Base-by-base conservation (phyloP, 1,140 invertebrate species). In the Oreohelix idahoensis region DNA sequence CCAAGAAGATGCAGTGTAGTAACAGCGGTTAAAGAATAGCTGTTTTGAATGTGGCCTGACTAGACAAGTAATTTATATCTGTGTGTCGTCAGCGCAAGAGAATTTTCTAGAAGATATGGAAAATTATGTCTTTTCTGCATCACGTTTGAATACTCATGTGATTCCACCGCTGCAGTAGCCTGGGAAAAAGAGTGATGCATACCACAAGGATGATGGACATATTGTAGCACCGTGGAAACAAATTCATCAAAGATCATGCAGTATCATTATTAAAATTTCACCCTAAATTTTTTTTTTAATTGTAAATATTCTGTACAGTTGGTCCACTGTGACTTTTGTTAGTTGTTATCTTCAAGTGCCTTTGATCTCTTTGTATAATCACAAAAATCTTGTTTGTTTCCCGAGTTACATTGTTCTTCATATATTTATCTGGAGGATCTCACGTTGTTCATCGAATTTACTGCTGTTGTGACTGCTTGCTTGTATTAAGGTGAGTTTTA, bases 281-380 rank as follows among this genome's bases (percentile, higher is more conserved):
- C 2, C 17, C 26, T 11, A 4, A 23, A 23, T 58, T 58, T 23
- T 66, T 66, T 29, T 66, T 32, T 29, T 8, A 35, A 32, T 29
- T 66, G 63, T 66, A 66, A 66, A 66, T 66, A 66, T 29, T 66
- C 63, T 66, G 63, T 66, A 66, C 63, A 66, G 63, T 32, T 32
- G 20, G 63, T 66, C 63, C 63, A 66, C 29, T 13, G 63, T 66
- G 63, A 66, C 63, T 66, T 66, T 66, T 66, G n/a, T 66, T 32
- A 66, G 29, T 66, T 66, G 63, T 66, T 66, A 66, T 17, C 63
- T 66, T 32, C 63, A 66, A 66, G 63, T 66, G 63, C 63, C 63
- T 66, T 58, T 58, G 53, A 58, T 58, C 53, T 58, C 53, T 20
- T 58, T n/a, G 53, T 58, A 45, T 45, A 17, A 58, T 26, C 20